Evolutionary conservation across 2,888 invertebrate species (phyloP), one percentile per base, ranked within the genome.

Genomic region (Gymnosoma rotundatum): DNA sequence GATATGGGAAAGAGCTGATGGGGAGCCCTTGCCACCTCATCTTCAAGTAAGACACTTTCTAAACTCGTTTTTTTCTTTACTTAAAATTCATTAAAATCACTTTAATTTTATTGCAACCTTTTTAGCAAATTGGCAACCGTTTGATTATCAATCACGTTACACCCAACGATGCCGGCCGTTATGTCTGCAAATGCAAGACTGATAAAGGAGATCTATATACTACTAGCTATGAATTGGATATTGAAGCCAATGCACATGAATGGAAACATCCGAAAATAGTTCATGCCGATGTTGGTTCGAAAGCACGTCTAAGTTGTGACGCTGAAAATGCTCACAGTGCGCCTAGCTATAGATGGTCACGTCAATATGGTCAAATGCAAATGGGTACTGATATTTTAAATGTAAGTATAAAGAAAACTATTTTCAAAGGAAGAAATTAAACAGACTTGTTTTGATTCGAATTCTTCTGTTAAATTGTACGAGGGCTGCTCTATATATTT

Each of bases 131-230:
- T 64, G 91, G 91, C 87, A 92, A 92, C 78, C 89, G 90, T 10
- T 87, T 92, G 85, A 93, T 96, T 14, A 97, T 99, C 79, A 94
- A 94, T 0, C 95, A 97, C 88, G 94, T 97, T 0, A 94, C 94
- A 88, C 93, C 94, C 0, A 93, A 95, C 0, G 98, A 99, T 92
- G 96, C 97, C 54, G 99, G 98, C 56, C 94, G 94, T 79, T 99
- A 98, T 92, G 94, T 97, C 50, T 99, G 99, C 91, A 91, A 94
- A 88, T 93, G 95, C 92, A 91, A 94, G 89, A 93, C 94, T 86
- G 88, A 92, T 87, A 90, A 94, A 89, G 89, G 93, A 79, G 89
- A 93, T 90, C 91, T 95, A 88, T 91, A 93, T 87, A 89, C 93
- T 20, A 92, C 92, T 76, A 93, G 92, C 87, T 94, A 93, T 52